Evolutionary conservation across 1,140 invertebrate species (phyloP).

Genomic region (Caenorhabditis tropicalis): DNA sequence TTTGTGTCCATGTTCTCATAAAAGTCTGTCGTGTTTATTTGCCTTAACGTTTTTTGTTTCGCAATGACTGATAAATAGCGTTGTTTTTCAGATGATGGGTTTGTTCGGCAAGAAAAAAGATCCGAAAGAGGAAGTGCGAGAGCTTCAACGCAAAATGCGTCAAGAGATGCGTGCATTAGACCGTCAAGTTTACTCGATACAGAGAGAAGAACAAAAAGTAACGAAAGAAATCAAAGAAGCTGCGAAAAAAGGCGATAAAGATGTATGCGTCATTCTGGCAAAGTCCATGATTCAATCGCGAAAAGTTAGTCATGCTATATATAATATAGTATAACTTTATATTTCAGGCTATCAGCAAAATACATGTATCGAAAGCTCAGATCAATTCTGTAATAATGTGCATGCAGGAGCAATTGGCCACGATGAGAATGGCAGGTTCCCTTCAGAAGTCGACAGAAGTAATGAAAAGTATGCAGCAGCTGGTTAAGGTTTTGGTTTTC

Average conservation of each 20-base stretch:
- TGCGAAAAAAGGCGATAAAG: slow-evolving; percentile 91
- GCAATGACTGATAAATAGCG: neutral
- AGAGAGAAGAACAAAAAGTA: slow-evolving; percentile 93
- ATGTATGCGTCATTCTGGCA: slow-evolving; percentile 90
- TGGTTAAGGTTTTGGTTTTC: slow-evolving; percentile 63
- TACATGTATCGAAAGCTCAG: slow-evolving; percentile 95
- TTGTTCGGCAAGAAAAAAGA: slow-evolving; percentile 67
- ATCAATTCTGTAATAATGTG: slow-evolving; percentile 93
- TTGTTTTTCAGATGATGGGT: slow-evolving; percentile 72
- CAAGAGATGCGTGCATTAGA: slow-evolving; percentile 91
- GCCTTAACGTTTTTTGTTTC: too few species aligned
- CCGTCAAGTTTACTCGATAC: slow-evolving; percentile 88
- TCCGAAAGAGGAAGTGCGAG: slow-evolving; percentile 81
- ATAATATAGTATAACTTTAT: neutral
- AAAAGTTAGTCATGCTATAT: slow-evolving; percentile 77
- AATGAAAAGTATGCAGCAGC: slow-evolving; percentile 92
- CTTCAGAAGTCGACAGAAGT: slow-evolving; percentile 91
- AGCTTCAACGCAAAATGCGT: slow-evolving; percentile 89
- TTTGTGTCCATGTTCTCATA: too few species aligned
- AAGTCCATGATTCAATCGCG: slow-evolving; percentile 91
- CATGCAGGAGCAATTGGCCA: slow-evolving; percentile 96
- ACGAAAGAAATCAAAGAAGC: slow-evolving; percentile 91
- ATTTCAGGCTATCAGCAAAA: slow-evolving; percentile 78
- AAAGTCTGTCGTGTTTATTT: too few species aligned
- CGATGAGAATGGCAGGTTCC: slow-evolving; percentile 86